Conservation (phyloP, 2,797 vertebrate genomes). For the Amazona ochrocephala region DNA sequence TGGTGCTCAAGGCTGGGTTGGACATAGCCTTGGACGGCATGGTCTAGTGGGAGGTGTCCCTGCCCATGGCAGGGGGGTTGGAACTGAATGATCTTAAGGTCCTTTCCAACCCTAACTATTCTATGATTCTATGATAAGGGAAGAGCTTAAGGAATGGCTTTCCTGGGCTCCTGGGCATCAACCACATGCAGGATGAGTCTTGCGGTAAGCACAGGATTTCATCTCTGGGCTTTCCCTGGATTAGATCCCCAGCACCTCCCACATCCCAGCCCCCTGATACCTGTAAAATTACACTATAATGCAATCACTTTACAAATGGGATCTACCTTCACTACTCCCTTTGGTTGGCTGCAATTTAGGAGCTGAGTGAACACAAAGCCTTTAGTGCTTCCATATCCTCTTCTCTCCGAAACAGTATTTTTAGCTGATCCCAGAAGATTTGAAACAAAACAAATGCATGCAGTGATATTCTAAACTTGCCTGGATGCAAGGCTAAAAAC, state of each 20-base stretch:
- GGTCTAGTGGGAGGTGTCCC: no score
- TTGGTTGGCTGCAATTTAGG: neutral
- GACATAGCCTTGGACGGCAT: no score
- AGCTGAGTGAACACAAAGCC: neutral
- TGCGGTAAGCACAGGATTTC: neutral
- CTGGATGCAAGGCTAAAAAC: constrained; percentile 65
- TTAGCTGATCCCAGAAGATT: constrained; percentile 49
- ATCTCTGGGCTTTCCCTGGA: neutral
- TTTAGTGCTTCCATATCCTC: neutral
- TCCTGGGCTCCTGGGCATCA: neutral
- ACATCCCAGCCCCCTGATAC: neutral
- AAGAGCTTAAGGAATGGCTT: neutral
- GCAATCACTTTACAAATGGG: neutral
- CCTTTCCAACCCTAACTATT: no score
- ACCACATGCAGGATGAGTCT: neutral
- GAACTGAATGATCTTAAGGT: no score
- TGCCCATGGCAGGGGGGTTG: no score
- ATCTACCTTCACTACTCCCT: neutral
- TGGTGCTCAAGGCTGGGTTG: no score
- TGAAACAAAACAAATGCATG: constrained; percentile 23
- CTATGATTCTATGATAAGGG: neutral
- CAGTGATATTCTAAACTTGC: neutral
- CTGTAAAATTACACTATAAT: neutral
- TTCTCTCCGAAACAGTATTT: constrained; percentile 9
- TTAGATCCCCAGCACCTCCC: neutral